A percentile compares a stretch with the other conserved stretches of the same genome.
phyloP scores from a whole-genome alignment of 2,797 vertebrate species.

The Huso huso region DNA sequence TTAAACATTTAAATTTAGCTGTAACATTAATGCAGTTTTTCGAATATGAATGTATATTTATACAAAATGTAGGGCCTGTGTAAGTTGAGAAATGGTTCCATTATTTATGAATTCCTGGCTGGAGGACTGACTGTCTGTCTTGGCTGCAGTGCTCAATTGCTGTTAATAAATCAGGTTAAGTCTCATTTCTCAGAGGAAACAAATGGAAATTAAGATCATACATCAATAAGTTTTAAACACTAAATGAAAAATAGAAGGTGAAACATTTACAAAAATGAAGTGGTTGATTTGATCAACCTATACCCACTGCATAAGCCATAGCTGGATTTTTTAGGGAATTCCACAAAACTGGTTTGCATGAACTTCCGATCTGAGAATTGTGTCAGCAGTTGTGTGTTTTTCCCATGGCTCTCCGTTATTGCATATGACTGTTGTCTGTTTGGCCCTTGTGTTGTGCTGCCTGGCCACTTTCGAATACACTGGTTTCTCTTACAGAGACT shows the following conservation, averaged over 20 bases:
- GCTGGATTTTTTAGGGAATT: too few species aligned
- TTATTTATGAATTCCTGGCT: neutral
- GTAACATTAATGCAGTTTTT: neutral
- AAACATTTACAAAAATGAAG: neutral
- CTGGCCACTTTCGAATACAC: too few species aligned
- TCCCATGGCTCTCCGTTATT: too few species aligned
- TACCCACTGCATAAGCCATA: too few species aligned
- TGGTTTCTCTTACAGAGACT: too few species aligned
- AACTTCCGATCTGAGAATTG: neutral
- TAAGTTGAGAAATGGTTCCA: neutral
- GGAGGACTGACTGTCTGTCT: neutral
- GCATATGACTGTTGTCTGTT: slow-evolving; percentile 9
- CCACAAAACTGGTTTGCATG: too few species aligned
- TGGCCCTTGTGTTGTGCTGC: slow-evolving; percentile 6
- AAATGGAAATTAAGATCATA: too few species aligned
- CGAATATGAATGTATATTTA: too few species aligned
- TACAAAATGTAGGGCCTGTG: too few species aligned
- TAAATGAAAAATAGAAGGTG: neutral
- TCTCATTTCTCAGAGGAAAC: too few species aligned
- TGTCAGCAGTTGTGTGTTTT: neutral
- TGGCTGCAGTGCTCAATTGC: slow-evolving; percentile 8
- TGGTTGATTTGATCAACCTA: neutral
- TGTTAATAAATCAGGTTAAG: slow-evolving; percentile 1
- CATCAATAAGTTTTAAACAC: too few species aligned
- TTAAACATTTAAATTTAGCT: neutral